Base-by-base conservation (phyloP, 2,888 invertebrate genomes). In the Cataglyphis rosenhaueri region DNA sequence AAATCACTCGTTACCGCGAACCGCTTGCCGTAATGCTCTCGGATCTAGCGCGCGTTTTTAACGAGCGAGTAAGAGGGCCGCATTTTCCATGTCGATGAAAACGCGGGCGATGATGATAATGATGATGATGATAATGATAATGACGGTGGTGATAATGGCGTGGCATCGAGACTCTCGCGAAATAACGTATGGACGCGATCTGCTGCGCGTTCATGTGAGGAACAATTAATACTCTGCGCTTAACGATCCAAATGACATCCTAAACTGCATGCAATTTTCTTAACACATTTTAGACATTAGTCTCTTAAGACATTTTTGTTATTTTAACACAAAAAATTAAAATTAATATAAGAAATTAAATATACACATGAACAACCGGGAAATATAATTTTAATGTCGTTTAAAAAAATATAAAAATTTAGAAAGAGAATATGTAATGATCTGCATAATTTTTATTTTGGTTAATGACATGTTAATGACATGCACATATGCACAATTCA, bases 1-100 rank as follows among this genome's bases (percentile, higher is more conserved):
- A 92, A 92, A 92, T 92, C 92, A 92, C 92, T 87, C 87, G 89
- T 86, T 89, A 89, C 88, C 84, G 87, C 82, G 85, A 85, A 83
- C 83, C 82, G 59, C 71, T 70, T 35, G 55, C 82, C 61, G 85
- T 83, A 90, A 90, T 89, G 88, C 85, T 76, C 83, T 83, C 83
- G 84, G 82, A 85, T 83, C 87, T 79, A 75, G 52, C 79, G 55
- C 78, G 83, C 84, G 86, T 89, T 88, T 90, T 89, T 88, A 88
- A 89, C 85, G 88, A 88, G 84, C 75, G 25, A 32, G 29, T 41
- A 82, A 83, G 75, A 29, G 29, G 57, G 48, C 61, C 66, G 68
- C 65, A 81, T 85, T 74, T 85, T 82, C 88, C 70, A 81, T 75
- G 89, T 85, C 87, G 82, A 86, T 85, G 82, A 76, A 81, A 82